phyloP scores from a whole-genome alignment of 1,140 invertebrate species.

The Bombus cullumanus region DNA sequence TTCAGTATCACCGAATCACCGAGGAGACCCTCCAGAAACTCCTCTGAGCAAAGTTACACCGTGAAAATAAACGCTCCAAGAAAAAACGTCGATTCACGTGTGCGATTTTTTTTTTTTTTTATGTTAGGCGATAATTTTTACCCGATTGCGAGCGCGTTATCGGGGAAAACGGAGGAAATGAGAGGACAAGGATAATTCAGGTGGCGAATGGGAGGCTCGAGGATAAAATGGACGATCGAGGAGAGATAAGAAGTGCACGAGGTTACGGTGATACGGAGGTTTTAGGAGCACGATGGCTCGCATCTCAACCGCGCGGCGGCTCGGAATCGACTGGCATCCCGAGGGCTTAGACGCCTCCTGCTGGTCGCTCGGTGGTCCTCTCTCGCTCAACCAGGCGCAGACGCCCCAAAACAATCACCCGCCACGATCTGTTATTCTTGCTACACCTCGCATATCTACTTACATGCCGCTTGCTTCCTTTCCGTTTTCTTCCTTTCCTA shows the following conservation, averaged over 20 bases:
- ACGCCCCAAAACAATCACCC: conserved; percentile 75
- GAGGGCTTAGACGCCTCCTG: conserved; percentile 74
- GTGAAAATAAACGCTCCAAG: background rate
- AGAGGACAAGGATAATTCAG: background rate
- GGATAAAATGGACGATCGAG: background rate
- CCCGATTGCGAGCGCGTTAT: conserved; percentile 10
- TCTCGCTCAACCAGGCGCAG: conserved; percentile 72
- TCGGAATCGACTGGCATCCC: conserved; percentile 79
- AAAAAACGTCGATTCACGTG: conserved; percentile 7
- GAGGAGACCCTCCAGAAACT: conserved; percentile 37
- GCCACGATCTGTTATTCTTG: conserved; percentile 25
- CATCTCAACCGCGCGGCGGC: conserved; percentile 80
- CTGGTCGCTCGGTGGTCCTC: conserved; percentile 71
- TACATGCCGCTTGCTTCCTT: background rate
- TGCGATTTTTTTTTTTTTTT: conserved; percentile 27
- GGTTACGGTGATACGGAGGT: conserved; percentile 27
- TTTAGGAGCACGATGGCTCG: conserved; percentile 46
- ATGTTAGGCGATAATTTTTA: background rate
- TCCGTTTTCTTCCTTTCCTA: too few species aligned
- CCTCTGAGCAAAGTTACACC: background rate
- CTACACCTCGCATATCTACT: background rate
- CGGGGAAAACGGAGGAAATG: background rate
- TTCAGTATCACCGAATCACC: background rate
- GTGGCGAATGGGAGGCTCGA: background rate
- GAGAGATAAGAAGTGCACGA: conserved; percentile 43